Conservation (phyloP, 1,140 invertebrate species). For the Anadara kagoshimensis region DNA sequence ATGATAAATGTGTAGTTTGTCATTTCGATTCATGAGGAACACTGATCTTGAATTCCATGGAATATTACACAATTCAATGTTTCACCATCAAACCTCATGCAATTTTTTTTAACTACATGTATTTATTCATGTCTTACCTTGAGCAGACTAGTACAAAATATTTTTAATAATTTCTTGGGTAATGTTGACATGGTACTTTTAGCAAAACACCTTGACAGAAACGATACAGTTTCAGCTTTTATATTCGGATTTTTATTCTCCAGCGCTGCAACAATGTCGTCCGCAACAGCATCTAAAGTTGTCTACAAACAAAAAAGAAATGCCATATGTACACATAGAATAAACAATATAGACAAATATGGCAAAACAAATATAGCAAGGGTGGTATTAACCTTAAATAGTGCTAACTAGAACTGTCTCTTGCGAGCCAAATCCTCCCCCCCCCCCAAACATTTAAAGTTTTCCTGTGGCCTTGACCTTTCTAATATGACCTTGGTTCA, state of each 20-base stretch:
- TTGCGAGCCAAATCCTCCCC: no score
- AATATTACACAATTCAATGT: no score
- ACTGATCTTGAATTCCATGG: no score
- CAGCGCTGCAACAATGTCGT: constrained; percentile 88
- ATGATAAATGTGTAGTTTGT: no score
- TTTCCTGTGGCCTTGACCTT: no score
- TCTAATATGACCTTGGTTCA: no score
- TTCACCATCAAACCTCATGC: no score
- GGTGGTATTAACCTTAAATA: no score
- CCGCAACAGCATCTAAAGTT: constrained; percentile 89
- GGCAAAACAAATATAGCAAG: no score
- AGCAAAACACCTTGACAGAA: constrained; percentile 88
- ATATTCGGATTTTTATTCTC: constrained; percentile 97
- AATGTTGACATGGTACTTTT: constrained; percentile 86
- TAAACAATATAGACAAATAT: neutral
- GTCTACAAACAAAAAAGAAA: constrained; percentile 78
- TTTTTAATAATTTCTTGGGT: constrained; percentile 95
- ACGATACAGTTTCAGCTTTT: constrained; percentile 93
- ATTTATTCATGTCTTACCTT: constrained; percentile 75
- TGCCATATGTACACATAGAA: neutral
- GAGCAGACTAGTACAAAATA: constrained; percentile 85
- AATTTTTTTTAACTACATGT: neutral
- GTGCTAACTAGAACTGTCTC: no score
- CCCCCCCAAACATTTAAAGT: no score
- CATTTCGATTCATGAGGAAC: no score